Evolutionary conservation across 2,888 invertebrate species (phyloP), one percentile per base, ranked within the genome.

Genomic region (Podabrus alpinus): DNA sequence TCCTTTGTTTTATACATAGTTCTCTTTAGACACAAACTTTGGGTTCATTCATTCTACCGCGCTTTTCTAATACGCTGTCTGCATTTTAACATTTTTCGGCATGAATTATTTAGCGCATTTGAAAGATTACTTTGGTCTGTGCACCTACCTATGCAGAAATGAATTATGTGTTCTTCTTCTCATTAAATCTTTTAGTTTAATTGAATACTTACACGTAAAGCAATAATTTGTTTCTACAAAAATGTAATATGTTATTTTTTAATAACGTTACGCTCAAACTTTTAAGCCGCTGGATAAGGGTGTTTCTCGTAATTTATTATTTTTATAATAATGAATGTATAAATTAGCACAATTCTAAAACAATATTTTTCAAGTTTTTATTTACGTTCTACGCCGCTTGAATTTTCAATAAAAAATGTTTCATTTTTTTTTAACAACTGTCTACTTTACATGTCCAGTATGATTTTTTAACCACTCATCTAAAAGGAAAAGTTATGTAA

Each of bases 1-100:
- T 69, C 82, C 81, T 83, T 83, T 83, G 83, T 75, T 73, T 78
- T 78, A 77, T 78, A 74, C 70, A 21, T 72, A 72, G 74, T 67
- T 72, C 68, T 77, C 71, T 73, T 76, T 74, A 69, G 71, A 76
- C 69, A 69, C 68, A 71, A 76, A 71, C 66, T 76, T 77, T 66
- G 68, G 77, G 75, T 75, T 73, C 74, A 74, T 45, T 45, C 45
- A 45, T 75, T 76, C 72, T 66, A 78, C 74, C 74, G 77, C 69
- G 77, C 66, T 78, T 79, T 74, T 76, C 75, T 72, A 73, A 75
- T 68, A 79, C 78, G 75, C 78, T 72, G 78, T 78, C 80, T 79
- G 80, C 80, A 80, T 80, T 77, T 79, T 77, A 80, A 80, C 77
- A 72, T 68, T 45, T 60, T 15, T 67, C 66, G 9, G 11, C 66